These are phyloP conservation scores for Papilio aristodemus DNA, from an alignment of 1,140 invertebrate genomes.

Conservation along the genomic window DNA sequence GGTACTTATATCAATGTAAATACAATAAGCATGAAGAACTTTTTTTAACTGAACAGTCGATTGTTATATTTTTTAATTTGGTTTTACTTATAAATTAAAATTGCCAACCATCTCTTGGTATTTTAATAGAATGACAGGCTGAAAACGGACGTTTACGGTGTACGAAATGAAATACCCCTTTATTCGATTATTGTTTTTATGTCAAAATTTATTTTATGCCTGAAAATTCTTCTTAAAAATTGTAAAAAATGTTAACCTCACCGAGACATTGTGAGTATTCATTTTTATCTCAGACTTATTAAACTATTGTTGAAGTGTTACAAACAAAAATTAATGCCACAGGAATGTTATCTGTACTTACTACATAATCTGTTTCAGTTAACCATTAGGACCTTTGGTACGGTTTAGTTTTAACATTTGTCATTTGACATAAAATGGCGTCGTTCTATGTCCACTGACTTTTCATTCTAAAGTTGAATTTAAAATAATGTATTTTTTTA, in stretches of 20 bases:
- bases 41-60: neutral
- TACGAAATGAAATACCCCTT: neutral
- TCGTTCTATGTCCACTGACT: no score
- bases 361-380: neutral
- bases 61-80: slow-evolving; percentile 1
- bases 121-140: neutral
- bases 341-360: neutral
- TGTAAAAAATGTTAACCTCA: neutral
- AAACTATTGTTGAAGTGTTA: neutral
- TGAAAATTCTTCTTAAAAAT: neutral
- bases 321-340: neutral
- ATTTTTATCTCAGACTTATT: neutral
- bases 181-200: neutral
- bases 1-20: slow-evolving; percentile 18
- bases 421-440: no score
- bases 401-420: no score
- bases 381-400: no score
- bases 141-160: neutral
- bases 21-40: neutral
- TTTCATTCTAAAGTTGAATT: neutral
- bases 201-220: slow-evolving; percentile 2
- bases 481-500: neutral
- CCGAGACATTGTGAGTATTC: neutral
- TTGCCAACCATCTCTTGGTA: slow-evolving; percentile 27
- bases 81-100: neutral